Base-by-base conservation (phyloP, 1,140 invertebrate species). In the Diorhabda carinulata region DNA sequence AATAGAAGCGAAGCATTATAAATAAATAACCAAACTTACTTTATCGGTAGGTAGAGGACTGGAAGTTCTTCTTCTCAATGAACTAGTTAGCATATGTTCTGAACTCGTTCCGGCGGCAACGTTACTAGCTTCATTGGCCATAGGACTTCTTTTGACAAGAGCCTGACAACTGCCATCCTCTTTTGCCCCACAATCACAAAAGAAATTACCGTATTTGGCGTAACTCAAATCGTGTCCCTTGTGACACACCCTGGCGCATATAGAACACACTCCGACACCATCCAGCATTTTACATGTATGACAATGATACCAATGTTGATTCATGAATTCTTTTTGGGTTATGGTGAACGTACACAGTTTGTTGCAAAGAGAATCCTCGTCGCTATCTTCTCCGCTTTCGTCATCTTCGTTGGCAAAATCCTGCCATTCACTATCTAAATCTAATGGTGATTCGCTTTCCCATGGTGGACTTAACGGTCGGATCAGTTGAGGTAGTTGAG, bases 281-380 rank as follows among this genome's bases (percentile, higher is more conserved):
- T 99, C 97, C 40, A 98, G 90, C 97, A 99, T 98, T 78, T 94
- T 94, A 81, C 97, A 98, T 0, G 96, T 98, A 79, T 98, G 96
- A 80, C 97, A 98, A 81, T 98, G 96, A 82, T 98, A 98, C 95
- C 95, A 93, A 79, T 94, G 92, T 77, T 99, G 97, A 82, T 97
- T 97, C 92, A 98, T 98, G 78, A 98, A 99, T 81, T 98, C 97
- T 80, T 97, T 97, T 77, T 97, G 93, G 0, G 97, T 99, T 25
- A 96, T 88, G 3, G 95, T 98, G 82, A 97, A 99, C 0, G 97
- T 98, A 81, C 97, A 99, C 2, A 99, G 83, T 82, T 97, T 97
- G 78, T 95, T 95, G 72, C 91, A 92, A 0, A 98, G 83, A 4
- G 92, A 94, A 80, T 98, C 96, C 80, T 98, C 96, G 82, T 98